Evolutionary conservation across 2,888 invertebrate species (phyloP).

Genomic region (Orchestes rusci): DNA sequence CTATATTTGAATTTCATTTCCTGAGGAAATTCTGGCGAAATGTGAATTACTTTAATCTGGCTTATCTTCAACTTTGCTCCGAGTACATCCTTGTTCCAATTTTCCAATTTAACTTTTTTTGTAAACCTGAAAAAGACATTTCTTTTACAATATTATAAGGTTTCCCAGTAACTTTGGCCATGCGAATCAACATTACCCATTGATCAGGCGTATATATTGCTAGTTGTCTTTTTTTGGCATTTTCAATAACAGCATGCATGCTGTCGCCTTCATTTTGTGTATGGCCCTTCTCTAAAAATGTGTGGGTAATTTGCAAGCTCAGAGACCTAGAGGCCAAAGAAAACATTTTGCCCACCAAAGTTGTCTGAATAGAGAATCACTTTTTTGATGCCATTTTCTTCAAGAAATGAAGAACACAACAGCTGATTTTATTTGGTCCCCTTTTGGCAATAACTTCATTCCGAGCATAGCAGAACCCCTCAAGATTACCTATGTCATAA

Average conservation of each 20-base stretch:
- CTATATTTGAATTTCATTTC: neutral
- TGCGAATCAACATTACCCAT: conserved; percentile 19
- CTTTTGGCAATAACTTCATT: conserved; percentile 13
- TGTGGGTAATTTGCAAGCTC: conserved; percentile 7
- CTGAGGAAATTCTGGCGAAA: neutral
- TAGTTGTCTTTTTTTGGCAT: conserved; percentile 15
- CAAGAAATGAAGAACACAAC: conserved; percentile 18
- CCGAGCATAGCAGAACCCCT: conserved; percentile 19
- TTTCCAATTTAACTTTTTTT: neutral
- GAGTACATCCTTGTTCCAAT: neutral
- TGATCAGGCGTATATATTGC: conserved; percentile 19
- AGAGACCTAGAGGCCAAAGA: conserved; percentile 8
- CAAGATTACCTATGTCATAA: conserved; percentile 13
- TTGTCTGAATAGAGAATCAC: conserved; percentile 17
- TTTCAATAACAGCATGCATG: conserved; percentile 22
- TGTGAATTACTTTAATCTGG: neutral
- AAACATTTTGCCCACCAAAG: conserved; percentile 21
- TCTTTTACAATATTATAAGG: neutral
- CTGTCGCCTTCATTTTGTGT: conserved; percentile 23
- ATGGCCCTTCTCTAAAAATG: conserved; percentile 18
- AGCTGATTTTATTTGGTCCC: conserved; percentile 19
- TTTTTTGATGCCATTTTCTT: conserved; percentile 11
- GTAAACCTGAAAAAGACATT: neutral
- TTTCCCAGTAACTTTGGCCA: conserved; percentile 5
- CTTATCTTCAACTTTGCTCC: neutral